phyloP scores from a whole-genome alignment of 2,888 invertebrate species.

The Dione juno region DNA sequence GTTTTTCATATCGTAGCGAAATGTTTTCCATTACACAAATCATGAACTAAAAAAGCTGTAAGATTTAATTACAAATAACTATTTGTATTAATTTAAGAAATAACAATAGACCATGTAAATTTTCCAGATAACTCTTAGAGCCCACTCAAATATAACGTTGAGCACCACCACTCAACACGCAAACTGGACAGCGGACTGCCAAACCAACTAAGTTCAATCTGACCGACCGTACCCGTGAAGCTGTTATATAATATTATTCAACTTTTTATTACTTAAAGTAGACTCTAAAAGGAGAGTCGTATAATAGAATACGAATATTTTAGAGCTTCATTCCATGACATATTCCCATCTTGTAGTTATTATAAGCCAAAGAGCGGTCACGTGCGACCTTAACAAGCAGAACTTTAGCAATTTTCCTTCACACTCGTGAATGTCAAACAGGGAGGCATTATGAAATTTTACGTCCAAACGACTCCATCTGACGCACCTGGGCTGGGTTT shows the following conservation, averaged over 20 bases:
- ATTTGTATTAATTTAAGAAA: too few relatives aligned
- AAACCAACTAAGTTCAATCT: too few relatives aligned
- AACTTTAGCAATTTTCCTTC: slow-evolving; percentile 60
- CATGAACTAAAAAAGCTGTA: too few relatives aligned
- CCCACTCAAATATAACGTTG: too few relatives aligned
- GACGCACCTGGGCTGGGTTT: slow-evolving; percentile 25
- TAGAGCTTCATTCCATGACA: background rate
- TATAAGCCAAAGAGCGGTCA: slow-evolving; percentile 52
- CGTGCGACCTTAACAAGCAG: slow-evolving; percentile 64
- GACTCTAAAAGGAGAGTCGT: background rate
- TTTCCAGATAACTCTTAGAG: too few relatives aligned
- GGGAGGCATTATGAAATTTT: slow-evolving; percentile 43
- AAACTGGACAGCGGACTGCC: too few relatives aligned
- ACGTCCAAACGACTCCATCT: slow-evolving; percentile 42
- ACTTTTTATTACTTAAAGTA: background rate
- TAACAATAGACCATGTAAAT: too few relatives aligned
- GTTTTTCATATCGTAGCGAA: too few relatives aligned
- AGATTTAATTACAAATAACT: too few relatives aligned
- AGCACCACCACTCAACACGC: too few relatives aligned
- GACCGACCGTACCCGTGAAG: too few relatives aligned
- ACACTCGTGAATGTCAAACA: slow-evolving; percentile 52
- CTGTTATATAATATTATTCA: background rate
- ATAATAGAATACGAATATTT: slow-evolving; percentile 5
- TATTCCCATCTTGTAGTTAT: slow-evolving; percentile 22
- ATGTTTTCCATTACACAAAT: too few relatives aligned